Percentiles rank a stretch among this genome's conserved stretches.
Conservation (phyloP, 1,140 invertebrate species). For the Zelostemma sp. region DNA sequence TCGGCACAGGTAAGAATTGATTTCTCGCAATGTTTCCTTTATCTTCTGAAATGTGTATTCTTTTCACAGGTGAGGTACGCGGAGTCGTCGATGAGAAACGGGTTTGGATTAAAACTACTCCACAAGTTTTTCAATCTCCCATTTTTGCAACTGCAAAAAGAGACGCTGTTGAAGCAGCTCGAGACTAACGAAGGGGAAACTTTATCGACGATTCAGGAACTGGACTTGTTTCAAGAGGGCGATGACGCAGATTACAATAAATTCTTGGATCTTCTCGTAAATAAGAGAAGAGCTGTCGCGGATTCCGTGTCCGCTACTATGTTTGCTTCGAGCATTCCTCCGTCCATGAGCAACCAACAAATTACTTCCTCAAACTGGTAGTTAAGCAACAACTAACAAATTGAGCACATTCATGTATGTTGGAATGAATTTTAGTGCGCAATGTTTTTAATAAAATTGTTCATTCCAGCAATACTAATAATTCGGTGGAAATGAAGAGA, state of each 20-base stretch:
- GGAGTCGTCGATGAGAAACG: conserved; percentile 96
- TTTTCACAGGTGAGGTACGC: conserved; percentile 82
- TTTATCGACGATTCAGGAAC: conserved; percentile 83
- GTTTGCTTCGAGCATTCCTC: conserved; percentile 59
- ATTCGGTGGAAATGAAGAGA: conserved; percentile 46
- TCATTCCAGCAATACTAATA: conserved; percentile 16
- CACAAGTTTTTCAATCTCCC: conserved; percentile 98
- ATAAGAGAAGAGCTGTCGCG: conserved; percentile 78
- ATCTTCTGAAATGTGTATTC: too few relatives aligned
- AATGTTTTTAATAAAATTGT: conserved; percentile 5
- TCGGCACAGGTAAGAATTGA: conserved; percentile 55
- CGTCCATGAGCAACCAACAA: conserved; percentile 59
- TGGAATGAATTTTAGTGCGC: too few relatives aligned
- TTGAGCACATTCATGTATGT: too few relatives aligned
- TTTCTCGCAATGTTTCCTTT: too few relatives aligned
- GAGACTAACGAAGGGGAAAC: conserved; percentile 91
- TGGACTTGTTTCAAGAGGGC: conserved; percentile 84
- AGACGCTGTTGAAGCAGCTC: conserved; percentile 88
- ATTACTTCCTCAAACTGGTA: conserved; percentile 43
- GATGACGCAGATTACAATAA: conserved; percentile 92
- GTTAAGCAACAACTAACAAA: background rate
- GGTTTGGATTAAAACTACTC: conserved; percentile 92
- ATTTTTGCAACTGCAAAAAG: conserved; percentile 91
- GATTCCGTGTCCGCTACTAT: conserved; percentile 70
- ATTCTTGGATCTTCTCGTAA: conserved; percentile 82